Conservation (phyloP, 2,797 vertebrate genomes). For the Melanotaenia nigrans region DNA sequence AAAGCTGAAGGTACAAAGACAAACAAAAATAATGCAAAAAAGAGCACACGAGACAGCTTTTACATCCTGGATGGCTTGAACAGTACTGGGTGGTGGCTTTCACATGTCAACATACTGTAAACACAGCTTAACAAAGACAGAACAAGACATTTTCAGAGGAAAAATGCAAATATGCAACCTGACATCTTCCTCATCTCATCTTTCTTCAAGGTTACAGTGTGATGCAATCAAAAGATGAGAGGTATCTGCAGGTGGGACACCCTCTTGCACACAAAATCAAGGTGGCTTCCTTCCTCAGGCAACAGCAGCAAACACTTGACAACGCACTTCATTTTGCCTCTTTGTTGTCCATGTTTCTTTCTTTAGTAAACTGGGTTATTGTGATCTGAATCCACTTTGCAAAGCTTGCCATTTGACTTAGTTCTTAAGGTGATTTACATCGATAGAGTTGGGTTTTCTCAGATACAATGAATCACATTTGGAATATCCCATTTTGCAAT, state of each 20-base stretch:
- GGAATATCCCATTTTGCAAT: slow-evolving; percentile 74
- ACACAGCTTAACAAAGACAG: background rate
- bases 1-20: background rate
- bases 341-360: slow-evolving; percentile 37
- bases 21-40: background rate
- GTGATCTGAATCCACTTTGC: slow-evolving; percentile 66
- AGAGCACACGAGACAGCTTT: background rate
- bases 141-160: slow-evolving; percentile 26
- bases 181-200: slow-evolving; percentile 53
- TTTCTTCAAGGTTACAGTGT: slow-evolving; percentile 37
- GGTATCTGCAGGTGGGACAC: slow-evolving; percentile 38
- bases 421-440: slow-evolving; percentile 73
- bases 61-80: background rate
- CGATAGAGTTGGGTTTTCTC: slow-evolving; percentile 48
- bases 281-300: slow-evolving; percentile 38
- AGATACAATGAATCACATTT: slow-evolving; percentile 68
- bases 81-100: background rate
- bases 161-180: slow-evolving; percentile 36
- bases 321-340: slow-evolving; percentile 28
- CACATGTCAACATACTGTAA: background rate
- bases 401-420: slow-evolving; percentile 57
- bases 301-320: slow-evolving; percentile 19
- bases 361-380: slow-evolving; percentile 46
- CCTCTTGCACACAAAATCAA: slow-evolving; percentile 34
- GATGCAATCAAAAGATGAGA: slow-evolving; percentile 47